Conservation (phyloP, 1,140 invertebrate species). For the Pseudomyrmex gracilis region DNA sequence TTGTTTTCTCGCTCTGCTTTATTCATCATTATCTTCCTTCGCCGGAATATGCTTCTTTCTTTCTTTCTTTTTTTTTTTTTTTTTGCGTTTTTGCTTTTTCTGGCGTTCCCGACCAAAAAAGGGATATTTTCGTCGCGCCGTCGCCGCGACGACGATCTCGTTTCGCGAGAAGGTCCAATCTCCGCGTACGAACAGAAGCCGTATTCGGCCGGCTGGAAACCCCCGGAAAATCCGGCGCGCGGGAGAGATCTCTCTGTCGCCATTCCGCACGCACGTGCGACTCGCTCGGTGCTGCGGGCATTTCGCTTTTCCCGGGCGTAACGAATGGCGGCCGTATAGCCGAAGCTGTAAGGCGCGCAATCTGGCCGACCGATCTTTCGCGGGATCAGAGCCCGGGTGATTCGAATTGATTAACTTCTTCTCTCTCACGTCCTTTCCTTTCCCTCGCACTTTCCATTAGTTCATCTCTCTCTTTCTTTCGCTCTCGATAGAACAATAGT, state of each 20-base stretch:
- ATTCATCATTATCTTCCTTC: too few species aligned
- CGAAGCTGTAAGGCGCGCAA: slow-evolving; percentile 63
- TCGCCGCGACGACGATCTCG: slow-evolving; percentile 12
- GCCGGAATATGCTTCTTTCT: too few species aligned
- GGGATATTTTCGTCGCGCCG: slow-evolving; percentile 31
- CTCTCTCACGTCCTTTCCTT: slow-evolving; percentile 20
- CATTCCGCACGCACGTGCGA: slow-evolving; percentile 62
- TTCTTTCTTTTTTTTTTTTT: background rate
- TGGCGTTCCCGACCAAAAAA: background rate
- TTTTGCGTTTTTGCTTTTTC: background rate
- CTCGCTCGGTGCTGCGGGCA: slow-evolving; percentile 4
- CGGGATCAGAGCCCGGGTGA: slow-evolving; percentile 63
- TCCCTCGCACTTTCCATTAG: background rate
- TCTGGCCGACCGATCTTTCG: slow-evolving; percentile 67
- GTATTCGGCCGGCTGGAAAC: slow-evolving; percentile 51
- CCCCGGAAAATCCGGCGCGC: slow-evolving; percentile 56
- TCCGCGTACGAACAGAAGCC: slow-evolving; percentile 22
- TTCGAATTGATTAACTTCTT: slow-evolving; percentile 71
- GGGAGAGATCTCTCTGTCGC: slow-evolving; percentile 61
- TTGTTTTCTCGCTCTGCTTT: too few species aligned
- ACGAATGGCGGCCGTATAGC: slow-evolving; percentile 27
- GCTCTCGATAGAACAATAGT: slow-evolving; percentile 46
- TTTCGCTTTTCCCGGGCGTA: slow-evolving; percentile 20
- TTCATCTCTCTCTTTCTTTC: background rate
- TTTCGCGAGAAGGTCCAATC: slow-evolving; percentile 6